Evolutionary conservation across 2,113 vertebrate species (phyloP), one percentile per base, ranked within the genome.

Genomic region (Daubentonia madagascariensis): DNA sequence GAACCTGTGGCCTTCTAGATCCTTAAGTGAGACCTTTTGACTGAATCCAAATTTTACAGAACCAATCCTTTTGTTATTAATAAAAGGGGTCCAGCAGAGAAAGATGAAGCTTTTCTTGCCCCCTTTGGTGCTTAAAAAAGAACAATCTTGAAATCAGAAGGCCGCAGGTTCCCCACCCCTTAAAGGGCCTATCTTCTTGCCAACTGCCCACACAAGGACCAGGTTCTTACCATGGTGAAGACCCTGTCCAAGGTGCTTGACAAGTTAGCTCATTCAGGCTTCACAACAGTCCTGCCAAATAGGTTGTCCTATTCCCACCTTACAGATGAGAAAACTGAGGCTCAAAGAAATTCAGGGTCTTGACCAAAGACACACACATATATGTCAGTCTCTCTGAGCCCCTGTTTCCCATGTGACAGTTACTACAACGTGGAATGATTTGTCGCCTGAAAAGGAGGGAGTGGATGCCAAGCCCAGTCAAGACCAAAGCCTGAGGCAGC

Each of bases 381-480:
- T 10, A 17, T 25, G 35, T 14, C 7, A 2, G 14, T 32, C 6
- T 37, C 93, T 3, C 23, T 13, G 25, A 30, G 48, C 28, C 48
- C 37, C n/a, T n/a, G n/a, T 6, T 8, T 40, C 61, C 35, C 67
- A 50, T 22, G 25, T 5, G 8, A 25, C 6, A 1, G 52, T 78
- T 1, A 0, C 52, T 6, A 0, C 37, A 20, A n/a, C n/a, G n/a
- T 22, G 0, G 12, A 45, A 8, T n/a, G 8, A 45, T 20, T n/a
- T 40, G 52, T 22, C 43, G 30, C 32, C 12, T 6, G 23, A 28
- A 25, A 9, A 54, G 72, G 59, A 52, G 37, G 25, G 5, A 2
- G 6, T 2, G 4, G 11, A 43, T 1, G 40, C 35, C 1, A 37
- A 6, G 35, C 37, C 11, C 23, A 76, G 79, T 16, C 23, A 14